Conservation (phyloP, 2,113 vertebrate species). For the Butastur rufipennis region DNA sequence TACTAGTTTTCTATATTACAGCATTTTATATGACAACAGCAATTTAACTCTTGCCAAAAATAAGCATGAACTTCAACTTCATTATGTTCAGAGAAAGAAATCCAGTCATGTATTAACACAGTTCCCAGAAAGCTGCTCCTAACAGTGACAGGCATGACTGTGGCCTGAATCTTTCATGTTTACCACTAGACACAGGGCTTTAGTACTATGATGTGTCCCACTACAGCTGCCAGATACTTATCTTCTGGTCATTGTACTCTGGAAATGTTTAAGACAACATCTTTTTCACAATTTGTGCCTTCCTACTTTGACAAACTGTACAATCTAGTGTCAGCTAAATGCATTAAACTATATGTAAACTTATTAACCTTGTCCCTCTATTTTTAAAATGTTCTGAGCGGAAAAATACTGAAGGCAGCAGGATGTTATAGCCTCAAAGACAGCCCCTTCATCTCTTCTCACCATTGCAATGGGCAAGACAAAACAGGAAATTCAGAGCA, state of each 20-base stretch:
- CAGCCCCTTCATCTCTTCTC: background rate
- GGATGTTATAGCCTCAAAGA: background rate
- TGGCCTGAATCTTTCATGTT: background rate
- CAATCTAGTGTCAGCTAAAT: background rate
- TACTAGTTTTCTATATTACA: background rate
- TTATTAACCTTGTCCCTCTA: background rate
- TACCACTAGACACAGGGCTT: background rate
- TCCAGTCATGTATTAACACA: background rate
- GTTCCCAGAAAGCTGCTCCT: background rate
- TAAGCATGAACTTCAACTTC: background rate
- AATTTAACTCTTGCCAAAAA: background rate
- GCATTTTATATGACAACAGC: background rate
- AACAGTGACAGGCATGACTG: background rate
- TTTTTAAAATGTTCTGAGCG: background rate
- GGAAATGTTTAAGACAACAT: background rate
- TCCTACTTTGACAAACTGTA: background rate
- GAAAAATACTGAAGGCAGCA: background rate
- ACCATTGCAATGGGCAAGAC: background rate
- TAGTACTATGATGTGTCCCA: background rate
- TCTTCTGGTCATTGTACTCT: background rate
- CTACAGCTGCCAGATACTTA: background rate
- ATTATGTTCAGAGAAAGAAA: background rate
- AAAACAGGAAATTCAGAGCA: background rate
- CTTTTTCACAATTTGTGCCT: background rate
- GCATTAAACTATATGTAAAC: constrained; percentile 11